Percentiles rank a stretch among this genome's conserved stretches.
These are phyloP conservation scores for Dendrolimus kikuchii DNA, from an alignment of 1,140 invertebrate species.

Conservation along the genomic window DNA sequence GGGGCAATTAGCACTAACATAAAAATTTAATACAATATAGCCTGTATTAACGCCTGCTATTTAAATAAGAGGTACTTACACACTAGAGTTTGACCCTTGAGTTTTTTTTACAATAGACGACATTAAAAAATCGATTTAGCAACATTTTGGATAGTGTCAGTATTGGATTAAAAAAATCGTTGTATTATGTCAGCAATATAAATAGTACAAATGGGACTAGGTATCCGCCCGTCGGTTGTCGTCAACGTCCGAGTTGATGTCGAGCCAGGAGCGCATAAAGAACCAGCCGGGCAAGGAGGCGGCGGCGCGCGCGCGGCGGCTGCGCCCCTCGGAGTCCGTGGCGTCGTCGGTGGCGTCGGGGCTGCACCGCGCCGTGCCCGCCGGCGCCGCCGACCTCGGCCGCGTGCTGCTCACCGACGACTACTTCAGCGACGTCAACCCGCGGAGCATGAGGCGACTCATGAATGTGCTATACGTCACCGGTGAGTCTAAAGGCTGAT, in stretches of 20 bases:
- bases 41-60: too few species aligned
- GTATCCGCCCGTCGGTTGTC: constrained; percentile 83
- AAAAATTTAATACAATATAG: too few species aligned
- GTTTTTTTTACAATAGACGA: too few species aligned
- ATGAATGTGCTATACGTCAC: constrained; percentile 99
- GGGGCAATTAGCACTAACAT: too few species aligned
- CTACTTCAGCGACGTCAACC: constrained; percentile 98
- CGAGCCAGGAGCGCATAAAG: constrained; percentile 78
- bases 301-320: constrained; percentile 70
- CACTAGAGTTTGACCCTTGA: too few species aligned
- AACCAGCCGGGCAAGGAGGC: constrained; percentile 6
- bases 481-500: constrained; percentile 70
- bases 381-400: constrained; percentile 52
- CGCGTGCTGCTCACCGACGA: constrained; percentile 93
- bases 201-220: too few species aligned
- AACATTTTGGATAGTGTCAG: too few species aligned
- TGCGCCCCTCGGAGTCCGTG: constrained; percentile 88
- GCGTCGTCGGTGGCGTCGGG: constrained; percentile 92
- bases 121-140: too few species aligned
- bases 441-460: constrained; percentile 93
- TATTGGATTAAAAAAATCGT: neutral
- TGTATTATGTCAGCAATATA: too few species aligned
- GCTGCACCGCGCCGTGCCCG: constrained; percentile 78
- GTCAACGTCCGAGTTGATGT: constrained; percentile 85
- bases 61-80: too few species aligned